A percentile compares a stretch with the other conserved stretches of the same genome.
Evolutionary conservation across 2,113 vertebrate species (phyloP).

Genomic region (Neodon shergylaensis): DNA sequence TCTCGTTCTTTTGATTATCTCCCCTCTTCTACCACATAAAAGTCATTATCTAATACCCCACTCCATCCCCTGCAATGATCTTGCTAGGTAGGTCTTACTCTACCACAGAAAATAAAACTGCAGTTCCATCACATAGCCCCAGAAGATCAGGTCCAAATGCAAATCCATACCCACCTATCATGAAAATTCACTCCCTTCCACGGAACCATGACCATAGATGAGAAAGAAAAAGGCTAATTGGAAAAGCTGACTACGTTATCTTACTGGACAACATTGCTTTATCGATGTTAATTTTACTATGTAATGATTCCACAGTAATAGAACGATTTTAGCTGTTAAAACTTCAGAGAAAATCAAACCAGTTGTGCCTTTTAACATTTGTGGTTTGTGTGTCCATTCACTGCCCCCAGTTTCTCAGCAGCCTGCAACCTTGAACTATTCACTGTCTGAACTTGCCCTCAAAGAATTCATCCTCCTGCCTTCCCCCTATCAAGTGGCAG

Average conservation of each 20-base stretch:
- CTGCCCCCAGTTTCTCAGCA: constrained; percentile 47
- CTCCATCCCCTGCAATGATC: neutral
- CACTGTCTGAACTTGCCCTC: constrained; percentile 77
- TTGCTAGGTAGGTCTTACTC: neutral
- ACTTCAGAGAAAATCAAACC: constrained; percentile 49
- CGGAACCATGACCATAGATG: neutral
- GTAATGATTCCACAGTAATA: constrained; percentile 47
- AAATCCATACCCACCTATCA: neutral
- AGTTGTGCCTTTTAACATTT: constrained; percentile 42
- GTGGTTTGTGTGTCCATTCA: constrained; percentile 50
- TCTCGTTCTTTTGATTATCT: neutral
- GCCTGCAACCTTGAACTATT: constrained; percentile 74
- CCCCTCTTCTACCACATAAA: neutral
- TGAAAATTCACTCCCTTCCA: neutral
- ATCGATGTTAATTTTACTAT: neutral
- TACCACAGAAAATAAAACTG: constrained; percentile 25
- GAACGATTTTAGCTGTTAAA: constrained; percentile 47
- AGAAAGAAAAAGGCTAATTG: neutral
- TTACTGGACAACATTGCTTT: constrained; percentile 40
- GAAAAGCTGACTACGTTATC: constrained; percentile 11
- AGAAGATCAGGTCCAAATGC: neutral
- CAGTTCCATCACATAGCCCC: neutral
- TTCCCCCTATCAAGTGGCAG: constrained; percentile 69
- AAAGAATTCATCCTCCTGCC: constrained; percentile 68
- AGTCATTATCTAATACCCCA: neutral